Percentiles rank a stretch among this genome's conserved stretches.
Evolutionary conservation across 1,140 invertebrate species (phyloP).

Genomic region (Leptoteleia sp.): DNA sequence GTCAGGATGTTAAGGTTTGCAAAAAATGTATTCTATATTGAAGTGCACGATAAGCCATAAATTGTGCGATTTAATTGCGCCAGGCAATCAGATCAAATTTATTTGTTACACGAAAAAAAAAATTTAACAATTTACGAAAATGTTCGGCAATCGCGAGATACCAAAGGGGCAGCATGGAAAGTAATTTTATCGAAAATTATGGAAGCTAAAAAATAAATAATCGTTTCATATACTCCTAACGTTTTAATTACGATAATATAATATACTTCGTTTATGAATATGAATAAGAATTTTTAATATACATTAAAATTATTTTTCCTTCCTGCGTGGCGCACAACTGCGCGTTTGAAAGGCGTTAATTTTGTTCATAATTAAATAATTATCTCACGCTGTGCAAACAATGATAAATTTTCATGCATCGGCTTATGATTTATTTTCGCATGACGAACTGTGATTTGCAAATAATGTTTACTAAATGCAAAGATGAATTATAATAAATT

Average conservation of each 20-base stretch:
- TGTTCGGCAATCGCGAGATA: background rate
- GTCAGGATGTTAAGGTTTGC: slow-evolving; percentile 18
- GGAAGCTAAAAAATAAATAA: no score
- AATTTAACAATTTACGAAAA: no score
- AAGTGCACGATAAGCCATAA: slow-evolving; percentile 5
- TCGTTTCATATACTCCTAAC: no score
- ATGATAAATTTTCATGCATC: slow-evolving; percentile 15
- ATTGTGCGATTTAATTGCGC: background rate
- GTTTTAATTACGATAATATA: no score
- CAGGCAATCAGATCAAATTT: slow-evolving; percentile 1
- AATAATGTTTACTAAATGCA: slow-evolving; percentile 44
- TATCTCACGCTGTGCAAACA: slow-evolving; percentile 10
- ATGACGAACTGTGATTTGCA: slow-evolving; percentile 18
- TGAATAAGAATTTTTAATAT: no score
- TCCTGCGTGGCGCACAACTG: no score
- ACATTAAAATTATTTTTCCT: no score
- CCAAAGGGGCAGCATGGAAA: no score
- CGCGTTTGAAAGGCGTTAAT: slow-evolving; percentile 2
- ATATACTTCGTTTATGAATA: no score
- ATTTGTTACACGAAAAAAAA: slow-evolving; percentile 3
- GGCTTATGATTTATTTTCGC: slow-evolving; percentile 6
- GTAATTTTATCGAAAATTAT: no score
- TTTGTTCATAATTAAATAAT: background rate
- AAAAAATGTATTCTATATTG: slow-evolving; percentile 9
- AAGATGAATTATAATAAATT: slow-evolving; percentile 8